phyloP scores from a whole-genome alignment of 2,888 invertebrate genomes.

The Argyresthia goedartella region DNA sequence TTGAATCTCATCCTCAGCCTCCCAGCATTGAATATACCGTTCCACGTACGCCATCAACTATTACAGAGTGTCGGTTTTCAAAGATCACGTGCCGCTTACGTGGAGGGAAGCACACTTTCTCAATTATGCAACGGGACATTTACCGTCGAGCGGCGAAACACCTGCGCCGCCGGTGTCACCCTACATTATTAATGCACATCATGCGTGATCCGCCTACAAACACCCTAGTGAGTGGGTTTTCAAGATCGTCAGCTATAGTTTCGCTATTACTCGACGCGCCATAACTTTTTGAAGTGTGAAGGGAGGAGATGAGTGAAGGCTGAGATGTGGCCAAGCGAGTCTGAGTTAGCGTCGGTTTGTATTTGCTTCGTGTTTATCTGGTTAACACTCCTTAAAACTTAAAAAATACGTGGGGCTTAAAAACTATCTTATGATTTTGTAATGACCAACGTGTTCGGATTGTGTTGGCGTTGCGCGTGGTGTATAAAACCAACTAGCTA shows the following conservation, averaged over 20 bases:
- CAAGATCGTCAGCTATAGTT: not conserved
- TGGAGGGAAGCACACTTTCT: conserved; percentile 42
- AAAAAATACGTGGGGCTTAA: no score
- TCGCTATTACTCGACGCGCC: not conserved
- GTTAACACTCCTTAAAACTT: no score
- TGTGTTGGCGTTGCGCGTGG: no score
- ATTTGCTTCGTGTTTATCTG: no score
- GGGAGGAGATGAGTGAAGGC: no score
- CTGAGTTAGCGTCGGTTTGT: no score
- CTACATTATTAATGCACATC: conserved; percentile 55
- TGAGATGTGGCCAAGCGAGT: no score
- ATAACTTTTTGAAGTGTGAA: not conserved
- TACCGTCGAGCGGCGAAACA: conserved; percentile 42
- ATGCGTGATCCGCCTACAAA: conserved; percentile 4
- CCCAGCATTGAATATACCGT: no score
- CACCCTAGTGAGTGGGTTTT: not conserved
- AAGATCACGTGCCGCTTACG: conserved; percentile 22
- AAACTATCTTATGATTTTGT: no score
- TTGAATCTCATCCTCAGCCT: no score
- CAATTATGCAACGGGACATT: conserved; percentile 64
- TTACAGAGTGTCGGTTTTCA: not conserved
- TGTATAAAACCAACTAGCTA: no score
- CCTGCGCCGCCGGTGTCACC: conserved; percentile 60
- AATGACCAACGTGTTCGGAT: no score
- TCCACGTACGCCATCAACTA: not conserved